These are phyloP conservation scores for Myotis lucifugus DNA, from an alignment of 2,113 vertebrate species.

Conservation along the genomic window DNA sequence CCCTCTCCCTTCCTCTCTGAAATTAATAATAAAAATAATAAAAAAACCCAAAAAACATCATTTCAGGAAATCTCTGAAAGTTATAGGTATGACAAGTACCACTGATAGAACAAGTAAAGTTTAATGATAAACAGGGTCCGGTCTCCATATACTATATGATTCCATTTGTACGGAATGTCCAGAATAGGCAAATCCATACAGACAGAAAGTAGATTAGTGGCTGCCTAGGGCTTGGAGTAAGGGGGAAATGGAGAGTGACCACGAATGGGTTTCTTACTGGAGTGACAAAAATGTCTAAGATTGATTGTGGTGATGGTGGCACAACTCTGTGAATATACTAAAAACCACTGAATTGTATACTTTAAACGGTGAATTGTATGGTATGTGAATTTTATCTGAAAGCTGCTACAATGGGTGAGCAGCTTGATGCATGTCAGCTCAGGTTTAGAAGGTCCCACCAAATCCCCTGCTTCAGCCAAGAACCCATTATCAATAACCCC, in stretches of 20 bases:
- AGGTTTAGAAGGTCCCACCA: background rate
- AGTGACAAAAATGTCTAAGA: background rate
- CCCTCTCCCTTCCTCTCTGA: too few relatives aligned
- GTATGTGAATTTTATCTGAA: background rate
- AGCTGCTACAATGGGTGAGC: background rate
- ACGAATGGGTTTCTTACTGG: background rate
- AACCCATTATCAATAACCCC: background rate
- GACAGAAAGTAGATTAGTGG: background rate
- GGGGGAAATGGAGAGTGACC: too few relatives aligned
- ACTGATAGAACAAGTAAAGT: background rate
- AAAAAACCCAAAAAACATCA: background rate
- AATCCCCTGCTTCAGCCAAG: background rate
- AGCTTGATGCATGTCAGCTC: background rate
- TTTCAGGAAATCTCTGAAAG: slow-evolving; percentile 18
- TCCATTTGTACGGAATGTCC: background rate
- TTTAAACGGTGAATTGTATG: background rate
- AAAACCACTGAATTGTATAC: background rate
- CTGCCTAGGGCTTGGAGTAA: background rate
- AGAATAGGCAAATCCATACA: background rate
- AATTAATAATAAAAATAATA: too few relatives aligned
- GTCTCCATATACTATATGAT: background rate
- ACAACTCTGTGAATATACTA: background rate
- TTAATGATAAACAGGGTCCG: background rate
- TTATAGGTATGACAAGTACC: background rate
- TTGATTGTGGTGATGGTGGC: background rate